phyloP scores from a whole-genome alignment of 2,113 vertebrate species.

The Pollimyrus isidori region DNA sequence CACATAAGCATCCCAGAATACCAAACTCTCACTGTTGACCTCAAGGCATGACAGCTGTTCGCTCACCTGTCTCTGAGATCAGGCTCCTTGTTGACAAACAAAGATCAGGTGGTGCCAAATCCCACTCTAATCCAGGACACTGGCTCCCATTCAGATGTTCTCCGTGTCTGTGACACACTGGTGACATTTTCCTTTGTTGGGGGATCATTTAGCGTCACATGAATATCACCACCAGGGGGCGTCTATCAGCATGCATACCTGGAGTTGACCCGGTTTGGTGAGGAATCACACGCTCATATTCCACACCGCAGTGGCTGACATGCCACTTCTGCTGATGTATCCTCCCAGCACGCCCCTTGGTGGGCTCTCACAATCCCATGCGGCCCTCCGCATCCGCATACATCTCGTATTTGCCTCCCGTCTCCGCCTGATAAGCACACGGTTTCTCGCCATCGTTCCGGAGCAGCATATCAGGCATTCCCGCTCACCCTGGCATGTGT shows the following conservation, averaged over 20 bases:
- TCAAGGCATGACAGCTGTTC: background rate
- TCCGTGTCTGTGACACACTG: background rate
- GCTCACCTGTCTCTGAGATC: background rate
- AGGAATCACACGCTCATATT: background rate
- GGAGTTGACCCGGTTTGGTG: background rate
- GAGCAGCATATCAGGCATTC: slow-evolving; percentile 12
- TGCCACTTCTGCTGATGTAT: background rate
- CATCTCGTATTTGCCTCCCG: background rate
- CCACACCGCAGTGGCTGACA: background rate
- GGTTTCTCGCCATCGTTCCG: background rate
- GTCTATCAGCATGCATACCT: background rate
- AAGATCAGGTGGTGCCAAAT: background rate
- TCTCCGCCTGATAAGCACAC: background rate
- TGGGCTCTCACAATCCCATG: background rate
- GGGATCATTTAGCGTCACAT: background rate
- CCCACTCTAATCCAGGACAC: background rate
- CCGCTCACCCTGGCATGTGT: slow-evolving; percentile 28
- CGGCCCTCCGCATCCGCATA: background rate
- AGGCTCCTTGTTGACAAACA: background rate
- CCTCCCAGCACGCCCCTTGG: background rate
- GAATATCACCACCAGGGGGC: background rate
- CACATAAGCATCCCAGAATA: background rate
- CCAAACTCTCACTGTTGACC: background rate
- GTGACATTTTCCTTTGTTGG: background rate
- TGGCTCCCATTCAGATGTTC: background rate